Base-by-base conservation (phyloP, 2,113 vertebrate species). In the Promerops cafer region DNA sequence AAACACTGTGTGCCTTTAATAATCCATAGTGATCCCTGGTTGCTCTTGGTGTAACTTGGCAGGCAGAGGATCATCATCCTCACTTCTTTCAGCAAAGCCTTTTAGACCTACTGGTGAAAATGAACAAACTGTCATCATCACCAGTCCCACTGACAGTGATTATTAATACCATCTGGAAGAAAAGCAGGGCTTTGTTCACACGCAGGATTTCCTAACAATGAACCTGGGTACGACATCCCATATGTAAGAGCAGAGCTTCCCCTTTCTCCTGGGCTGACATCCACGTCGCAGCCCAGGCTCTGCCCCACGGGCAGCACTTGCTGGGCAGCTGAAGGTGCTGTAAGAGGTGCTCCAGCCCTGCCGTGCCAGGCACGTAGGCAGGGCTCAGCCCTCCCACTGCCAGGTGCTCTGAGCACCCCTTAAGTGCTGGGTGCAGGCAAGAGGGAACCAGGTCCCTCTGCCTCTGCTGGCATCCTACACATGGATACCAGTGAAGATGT, bases 171-270 rank as follows among this genome's bases (percentile, higher is more conserved):
- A 54, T 64, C 75, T 84, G 69, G 56, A 89, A 81, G 80, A 78
- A 81, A 89, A 84, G 53, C 42, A 50, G 44, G 72, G 69, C 83
- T 94, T 94, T 96, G 80, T 81, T 89, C 77, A 6, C 44, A 64
- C 71, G 70, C 90, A 77, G 94, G 85, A 93, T 94, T 95, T 94
- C 94, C 94, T 93, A 74, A 44, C 64, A 75, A 31, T 15, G 64
- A 68, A 70, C 53, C 72, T 49, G 33, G 44, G 40, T 33, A 13
- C 2, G 0, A 83, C 83, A 83, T 93, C 79, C 86, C 52, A 8
- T 60, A 35, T 7, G 37, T 53, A 95, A 69, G 61, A 68, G 56
- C 77, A 79, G 77, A 84, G 45, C 56, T 87, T 94, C 89, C 89
- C 57, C 66, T 79, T 40, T 50, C 1, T 3, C 14, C 49, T n/a